phyloP scores from a whole-genome alignment of 2,113 vertebrate species.

The Haemorhous mexicanus region DNA sequence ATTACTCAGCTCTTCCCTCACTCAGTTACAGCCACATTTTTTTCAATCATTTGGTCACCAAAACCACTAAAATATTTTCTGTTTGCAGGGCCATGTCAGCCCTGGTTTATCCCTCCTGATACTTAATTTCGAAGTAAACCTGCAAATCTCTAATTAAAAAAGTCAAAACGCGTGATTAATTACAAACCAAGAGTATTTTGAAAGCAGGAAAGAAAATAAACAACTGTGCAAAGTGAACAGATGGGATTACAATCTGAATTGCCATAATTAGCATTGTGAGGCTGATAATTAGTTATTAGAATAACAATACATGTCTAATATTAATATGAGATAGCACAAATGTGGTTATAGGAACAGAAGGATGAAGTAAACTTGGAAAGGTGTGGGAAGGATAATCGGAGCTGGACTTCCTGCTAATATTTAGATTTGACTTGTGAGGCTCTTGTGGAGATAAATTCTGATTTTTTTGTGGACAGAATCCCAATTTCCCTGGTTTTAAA shows the following conservation, averaged over 20 bases:
- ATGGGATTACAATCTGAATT: constrained; percentile 31
- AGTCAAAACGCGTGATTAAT: constrained; percentile 1
- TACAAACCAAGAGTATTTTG: constrained; percentile 2
- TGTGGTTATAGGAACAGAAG: neutral
- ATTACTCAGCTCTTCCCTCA: neutral
- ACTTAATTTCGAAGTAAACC: neutral
- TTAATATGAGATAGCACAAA: constrained; percentile 5
- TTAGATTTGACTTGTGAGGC: neutral
- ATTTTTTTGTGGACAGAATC: neutral
- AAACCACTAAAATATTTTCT: neutral
- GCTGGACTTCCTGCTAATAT: neutral
- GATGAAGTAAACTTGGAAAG: neutral
- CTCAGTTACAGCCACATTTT: neutral
- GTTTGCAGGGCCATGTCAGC: neutral
- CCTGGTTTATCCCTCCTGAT: neutral
- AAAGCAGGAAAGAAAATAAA: constrained; percentile 40
- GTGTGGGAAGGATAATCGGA: neutral
- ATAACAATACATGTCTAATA: constrained; percentile 36
- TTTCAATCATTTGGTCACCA: neutral
- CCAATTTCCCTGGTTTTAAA: neutral
- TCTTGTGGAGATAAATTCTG: neutral
- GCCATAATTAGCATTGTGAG: constrained; percentile 24
- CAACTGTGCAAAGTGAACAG: constrained; percentile 18
- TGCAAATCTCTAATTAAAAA: neutral
- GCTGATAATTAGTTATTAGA: constrained; percentile 47